Evolutionary conservation across 2,113 vertebrate species (phyloP).

Genomic region (Vombatus ursinus): DNA sequence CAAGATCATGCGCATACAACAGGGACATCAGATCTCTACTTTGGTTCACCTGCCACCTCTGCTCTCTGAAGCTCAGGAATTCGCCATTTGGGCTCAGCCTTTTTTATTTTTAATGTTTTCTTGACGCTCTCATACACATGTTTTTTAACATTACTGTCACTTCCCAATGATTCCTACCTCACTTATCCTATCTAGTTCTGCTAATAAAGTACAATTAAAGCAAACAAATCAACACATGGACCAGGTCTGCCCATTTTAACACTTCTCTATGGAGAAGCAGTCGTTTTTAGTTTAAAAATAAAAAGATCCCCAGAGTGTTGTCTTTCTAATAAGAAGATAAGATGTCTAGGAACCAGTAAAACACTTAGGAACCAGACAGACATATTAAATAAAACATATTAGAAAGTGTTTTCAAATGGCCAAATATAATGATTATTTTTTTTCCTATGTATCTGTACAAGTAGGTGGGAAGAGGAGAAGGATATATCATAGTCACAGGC

Average conservation of each 20-base stretch:
- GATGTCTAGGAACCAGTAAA: not conserved
- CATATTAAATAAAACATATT: too few species aligned
- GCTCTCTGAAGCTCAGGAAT: not conserved
- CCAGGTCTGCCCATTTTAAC: not conserved
- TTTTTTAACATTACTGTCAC: not conserved
- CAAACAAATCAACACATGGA: not conserved
- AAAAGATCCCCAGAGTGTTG: not conserved
- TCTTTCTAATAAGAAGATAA: not conserved
- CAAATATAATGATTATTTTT: not conserved
- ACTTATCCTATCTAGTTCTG: not conserved
- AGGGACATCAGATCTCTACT: not conserved
- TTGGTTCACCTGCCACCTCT: not conserved
- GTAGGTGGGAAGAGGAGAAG: not conserved
- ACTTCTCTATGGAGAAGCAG: not conserved
- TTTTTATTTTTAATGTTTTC: not conserved
- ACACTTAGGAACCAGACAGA: not conserved
- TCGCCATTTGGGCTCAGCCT: not conserved
- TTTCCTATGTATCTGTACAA: not conserved
- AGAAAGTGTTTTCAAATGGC: not conserved
- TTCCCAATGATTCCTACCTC: not conserved
- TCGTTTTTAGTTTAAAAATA: not conserved
- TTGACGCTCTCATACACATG: not conserved
- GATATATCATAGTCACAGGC: not conserved
- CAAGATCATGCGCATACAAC: not conserved
- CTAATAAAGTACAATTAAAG: not conserved